A percentile compares a stretch with the other conserved stretches of the same genome.
Evolutionary conservation across 1,140 invertebrate species (phyloP).

Genomic region (Drosophila leontia): DNA sequence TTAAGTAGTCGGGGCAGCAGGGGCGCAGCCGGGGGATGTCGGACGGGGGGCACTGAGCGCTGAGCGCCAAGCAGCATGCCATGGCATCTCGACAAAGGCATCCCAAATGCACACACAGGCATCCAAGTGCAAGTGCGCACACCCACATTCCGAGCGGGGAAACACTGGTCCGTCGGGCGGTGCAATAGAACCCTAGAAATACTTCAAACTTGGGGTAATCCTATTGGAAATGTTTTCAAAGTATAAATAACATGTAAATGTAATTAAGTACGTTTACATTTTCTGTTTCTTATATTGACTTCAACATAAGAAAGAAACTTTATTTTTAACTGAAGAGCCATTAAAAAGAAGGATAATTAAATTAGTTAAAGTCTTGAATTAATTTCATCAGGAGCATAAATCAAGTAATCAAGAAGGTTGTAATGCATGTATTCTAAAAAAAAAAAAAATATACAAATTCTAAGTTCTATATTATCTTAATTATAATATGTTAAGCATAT

Average conservation of each 20-base stretch:
- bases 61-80: conserved; percentile 52
- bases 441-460: background rate
- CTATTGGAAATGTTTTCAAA: too few species aligned
- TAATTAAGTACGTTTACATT: background rate
- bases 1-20: conserved; percentile 67
- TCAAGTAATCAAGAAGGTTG: background rate
- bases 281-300: background rate
- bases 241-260: background rate
- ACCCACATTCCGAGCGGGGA: conserved; percentile 23
- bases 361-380: background rate
- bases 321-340: background rate
- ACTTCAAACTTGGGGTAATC: background rate
- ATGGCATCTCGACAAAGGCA: conserved; percentile 61
- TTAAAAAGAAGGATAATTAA: background rate
- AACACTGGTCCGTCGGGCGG: conserved; percentile 19
- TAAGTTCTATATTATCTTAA: too few species aligned
- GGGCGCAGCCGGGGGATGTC: conserved; percentile 1
- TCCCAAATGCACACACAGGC: conserved; percentile 57
- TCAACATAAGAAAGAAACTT: background rate
- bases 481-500: too few species aligned
- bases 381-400: background rate
- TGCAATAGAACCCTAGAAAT: background rate
- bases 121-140: conserved; percentile 64
- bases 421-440: background rate
- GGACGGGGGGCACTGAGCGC: conserved; percentile 15